Percentiles rank a stretch among this genome's conserved stretches.
These are phyloP conservation scores for Cephus rjabovi DNA, from an alignment of 2,888 invertebrate genomes.

Conservation along the genomic window DNA sequence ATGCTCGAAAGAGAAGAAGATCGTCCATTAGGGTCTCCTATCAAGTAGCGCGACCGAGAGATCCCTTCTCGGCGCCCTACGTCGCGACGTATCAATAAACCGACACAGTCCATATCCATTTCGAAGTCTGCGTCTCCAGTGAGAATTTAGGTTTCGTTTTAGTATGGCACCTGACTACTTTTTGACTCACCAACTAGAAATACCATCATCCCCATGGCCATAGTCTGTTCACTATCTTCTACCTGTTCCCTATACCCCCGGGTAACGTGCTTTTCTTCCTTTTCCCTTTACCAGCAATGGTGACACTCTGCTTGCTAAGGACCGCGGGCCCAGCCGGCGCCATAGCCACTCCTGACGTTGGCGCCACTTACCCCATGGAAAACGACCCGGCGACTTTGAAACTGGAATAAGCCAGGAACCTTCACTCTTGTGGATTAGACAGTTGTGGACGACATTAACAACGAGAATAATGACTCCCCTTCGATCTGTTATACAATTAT, in stretches of 20 bases:
- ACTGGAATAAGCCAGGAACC: background rate
- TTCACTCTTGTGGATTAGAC: background rate
- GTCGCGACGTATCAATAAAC: slow-evolving; percentile 52
- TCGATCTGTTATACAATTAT: too few species aligned
- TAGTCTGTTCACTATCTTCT: background rate
- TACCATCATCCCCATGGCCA: background rate
- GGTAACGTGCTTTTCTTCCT: background rate
- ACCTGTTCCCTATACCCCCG: background rate
- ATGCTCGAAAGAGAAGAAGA: background rate
- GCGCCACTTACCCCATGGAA: slow-evolving; percentile 34
- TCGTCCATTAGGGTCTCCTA: slow-evolving; percentile 48
- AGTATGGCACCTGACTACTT: slow-evolving; percentile 7
- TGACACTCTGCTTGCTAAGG: slow-evolving; percentile 11
- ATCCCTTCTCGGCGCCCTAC: slow-evolving; percentile 11
- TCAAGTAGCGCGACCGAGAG: slow-evolving; percentile 11
- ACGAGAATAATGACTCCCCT: background rate
- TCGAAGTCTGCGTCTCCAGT: background rate
- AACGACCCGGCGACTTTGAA: background rate
- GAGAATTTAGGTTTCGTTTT: slow-evolving; percentile 4
- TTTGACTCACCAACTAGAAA: background rate
- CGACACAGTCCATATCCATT: slow-evolving; percentile 15
- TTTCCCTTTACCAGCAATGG: background rate
- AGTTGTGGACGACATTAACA: background rate
- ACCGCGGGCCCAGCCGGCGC: slow-evolving; percentile 39
- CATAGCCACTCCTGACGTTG: slow-evolving; percentile 35